Conservation (phyloP, 2,888 invertebrate genomes). For the Caenorhabditis sp. region DNA sequence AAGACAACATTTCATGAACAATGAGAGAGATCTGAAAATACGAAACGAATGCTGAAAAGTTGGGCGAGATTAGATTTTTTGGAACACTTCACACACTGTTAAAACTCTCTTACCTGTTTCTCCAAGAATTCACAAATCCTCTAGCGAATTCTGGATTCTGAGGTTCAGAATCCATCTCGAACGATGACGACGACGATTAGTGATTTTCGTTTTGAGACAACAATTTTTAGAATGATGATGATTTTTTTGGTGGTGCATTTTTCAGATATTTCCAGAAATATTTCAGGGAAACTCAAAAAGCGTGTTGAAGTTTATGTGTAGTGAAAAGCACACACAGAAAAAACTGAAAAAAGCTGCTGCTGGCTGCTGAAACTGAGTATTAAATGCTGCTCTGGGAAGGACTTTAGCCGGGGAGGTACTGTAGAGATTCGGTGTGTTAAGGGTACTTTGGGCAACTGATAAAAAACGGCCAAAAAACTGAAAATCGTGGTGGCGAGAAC, state of each 20-base stretch:
- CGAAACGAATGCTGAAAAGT: not conserved
- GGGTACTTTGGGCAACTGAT: too few relatives aligned
- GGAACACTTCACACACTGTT: not conserved
- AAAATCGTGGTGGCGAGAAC: constrained; percentile 9
- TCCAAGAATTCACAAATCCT: not conserved
- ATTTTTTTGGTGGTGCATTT: constrained; percentile 18
- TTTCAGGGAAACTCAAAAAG: constrained; percentile 22
- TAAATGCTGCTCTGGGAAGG: too few relatives aligned
- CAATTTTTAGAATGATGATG: not conserved
- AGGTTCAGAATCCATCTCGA: not conserved
- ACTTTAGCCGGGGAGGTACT: too few relatives aligned
- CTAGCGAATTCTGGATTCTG: too few relatives aligned
- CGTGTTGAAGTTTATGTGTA: not conserved
- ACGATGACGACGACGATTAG: constrained; percentile 2
- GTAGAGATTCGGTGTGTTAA: too few relatives aligned
- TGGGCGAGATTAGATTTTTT: not conserved
- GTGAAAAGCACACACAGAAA: constrained; percentile 13
- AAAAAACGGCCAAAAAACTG: constrained; percentile 26
- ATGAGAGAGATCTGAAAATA: too few relatives aligned
- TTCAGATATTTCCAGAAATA: constrained; percentile 9
- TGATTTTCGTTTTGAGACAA: not conserved
- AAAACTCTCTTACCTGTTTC: not conserved
- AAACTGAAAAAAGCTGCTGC: not conserved
- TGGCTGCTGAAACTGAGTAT: not conserved
- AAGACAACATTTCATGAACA: too few relatives aligned